phyloP scores from a whole-genome alignment of 2,113 vertebrate genomes.

The Pangasianodon hypophthalmus region DNA sequence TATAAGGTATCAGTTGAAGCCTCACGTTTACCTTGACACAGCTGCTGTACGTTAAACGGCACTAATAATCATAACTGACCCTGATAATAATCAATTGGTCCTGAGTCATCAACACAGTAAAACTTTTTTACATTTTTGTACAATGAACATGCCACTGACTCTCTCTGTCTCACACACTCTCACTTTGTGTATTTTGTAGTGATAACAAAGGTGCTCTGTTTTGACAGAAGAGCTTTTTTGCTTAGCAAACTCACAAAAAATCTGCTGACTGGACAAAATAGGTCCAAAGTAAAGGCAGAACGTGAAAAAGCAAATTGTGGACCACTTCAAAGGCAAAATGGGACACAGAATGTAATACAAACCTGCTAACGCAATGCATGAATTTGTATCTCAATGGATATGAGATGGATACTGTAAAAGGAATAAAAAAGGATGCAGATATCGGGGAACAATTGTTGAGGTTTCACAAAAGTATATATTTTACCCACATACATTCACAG shows the following conservation, averaged over 20 bases:
- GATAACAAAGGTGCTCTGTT: conserved; percentile 57
- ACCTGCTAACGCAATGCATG: background rate
- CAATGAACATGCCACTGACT: background rate
- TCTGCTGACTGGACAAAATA: conserved; percentile 38
- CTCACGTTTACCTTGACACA: background rate
- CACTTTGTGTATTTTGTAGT: conserved; percentile 24
- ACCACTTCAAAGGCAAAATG: conserved; percentile 2
- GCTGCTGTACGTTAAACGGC: conserved; percentile 3
- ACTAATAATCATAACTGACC: background rate
- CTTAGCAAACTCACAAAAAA: conserved; percentile 34
- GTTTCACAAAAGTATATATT: background rate
- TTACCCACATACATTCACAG: background rate
- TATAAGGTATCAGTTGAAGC: conserved; percentile 30
- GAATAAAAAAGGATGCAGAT: background rate
- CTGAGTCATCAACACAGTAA: background rate
- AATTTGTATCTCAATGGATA: background rate
- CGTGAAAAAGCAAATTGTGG: conserved; percentile 17
- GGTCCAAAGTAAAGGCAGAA: conserved; percentile 28
- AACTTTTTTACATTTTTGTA: background rate
- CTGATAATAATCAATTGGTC: background rate
- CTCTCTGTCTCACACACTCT: background rate
- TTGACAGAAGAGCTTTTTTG: conserved; percentile 38
- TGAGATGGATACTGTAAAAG: background rate
- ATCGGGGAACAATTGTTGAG: background rate
- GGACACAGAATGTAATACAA: conserved; percentile 3